phyloP scores from a whole-genome alignment of 2,113 vertebrate species.

The Perccottus glenii region DNA sequence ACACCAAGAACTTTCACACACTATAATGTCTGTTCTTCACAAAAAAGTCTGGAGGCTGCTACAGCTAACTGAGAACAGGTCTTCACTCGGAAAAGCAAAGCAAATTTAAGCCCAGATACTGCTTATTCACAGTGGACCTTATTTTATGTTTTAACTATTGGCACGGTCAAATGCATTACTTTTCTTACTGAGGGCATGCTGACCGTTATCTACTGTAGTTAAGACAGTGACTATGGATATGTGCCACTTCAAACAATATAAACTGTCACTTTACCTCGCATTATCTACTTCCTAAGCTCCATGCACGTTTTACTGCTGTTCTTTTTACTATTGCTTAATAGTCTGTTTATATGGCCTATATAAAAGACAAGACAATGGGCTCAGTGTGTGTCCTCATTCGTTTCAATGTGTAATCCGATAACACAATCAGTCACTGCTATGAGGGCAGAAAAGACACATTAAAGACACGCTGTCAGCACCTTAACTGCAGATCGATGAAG shows the following conservation, averaged over 20 bases:
- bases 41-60: too few species aligned
- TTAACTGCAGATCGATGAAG: slow-evolving; percentile 17
- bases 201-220: slow-evolving; percentile 10
- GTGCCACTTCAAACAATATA: background rate
- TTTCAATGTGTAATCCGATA: slow-evolving; percentile 24
- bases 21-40: background rate
- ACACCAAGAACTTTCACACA: background rate
- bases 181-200: background rate
- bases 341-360: slow-evolving; percentile 24
- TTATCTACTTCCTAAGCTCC: slow-evolving; percentile 8
- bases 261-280: slow-evolving; percentile 8
- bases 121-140: background rate
- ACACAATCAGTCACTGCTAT: slow-evolving; percentile 5
- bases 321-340: slow-evolving; percentile 17
- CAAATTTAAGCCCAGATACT: background rate
- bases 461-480: background rate
- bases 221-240: background rate
- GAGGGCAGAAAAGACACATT: slow-evolving; percentile 1
- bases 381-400: slow-evolving; percentile 8
- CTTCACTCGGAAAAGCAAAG: background rate
- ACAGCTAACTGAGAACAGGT: too few species aligned
- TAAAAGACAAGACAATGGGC: slow-evolving; percentile 19
- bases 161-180: background rate
- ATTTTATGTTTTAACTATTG: background rate
- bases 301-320: slow-evolving; percentile 4